Conservation (phyloP, 2,888 invertebrate genomes). For the Lasioglossum calceatum region DNA sequence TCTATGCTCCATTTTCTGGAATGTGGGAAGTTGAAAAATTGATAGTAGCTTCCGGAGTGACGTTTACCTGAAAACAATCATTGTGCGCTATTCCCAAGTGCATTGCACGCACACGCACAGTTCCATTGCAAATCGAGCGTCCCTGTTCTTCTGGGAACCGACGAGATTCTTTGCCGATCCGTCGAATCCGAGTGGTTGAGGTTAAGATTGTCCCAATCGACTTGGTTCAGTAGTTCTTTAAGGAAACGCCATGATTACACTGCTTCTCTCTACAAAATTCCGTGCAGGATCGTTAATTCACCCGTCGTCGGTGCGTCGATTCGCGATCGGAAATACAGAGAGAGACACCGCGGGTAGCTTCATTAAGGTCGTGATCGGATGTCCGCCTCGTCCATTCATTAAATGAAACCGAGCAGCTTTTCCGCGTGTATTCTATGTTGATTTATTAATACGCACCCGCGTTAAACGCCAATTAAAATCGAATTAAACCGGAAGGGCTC, state of each 20-base stretch:
- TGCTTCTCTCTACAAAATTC: background rate
- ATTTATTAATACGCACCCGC: slow-evolving; percentile 15
- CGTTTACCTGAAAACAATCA: background rate
- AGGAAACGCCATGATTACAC: background rate
- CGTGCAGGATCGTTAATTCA: slow-evolving; percentile 1
- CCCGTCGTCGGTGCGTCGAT: background rate
- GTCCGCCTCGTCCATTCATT: background rate
- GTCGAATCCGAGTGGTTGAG: background rate
- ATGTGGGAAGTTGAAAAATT: background rate
- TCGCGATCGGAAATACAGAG: background rate
- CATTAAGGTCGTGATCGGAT: slow-evolving; percentile 2
- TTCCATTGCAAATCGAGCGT: background rate
- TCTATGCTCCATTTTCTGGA: background rate
- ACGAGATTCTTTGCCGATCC: background rate
- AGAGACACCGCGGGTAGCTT: background rate
- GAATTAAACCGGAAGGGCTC: slow-evolving; percentile 28
- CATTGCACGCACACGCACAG: background rate
- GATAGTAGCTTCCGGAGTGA: background rate
- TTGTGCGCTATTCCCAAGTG: background rate
- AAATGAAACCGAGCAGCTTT: background rate
- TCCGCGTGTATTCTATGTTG: slow-evolving; percentile 14
- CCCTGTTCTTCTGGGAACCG: background rate
- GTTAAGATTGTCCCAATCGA: background rate
- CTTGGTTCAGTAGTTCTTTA: background rate
- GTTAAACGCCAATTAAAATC: slow-evolving; percentile 18